Evolutionary conservation across 2,113 vertebrate genomes (phyloP), one percentile per base, ranked within the genome.

Genomic region (Scartelaos histophorus): DNA sequence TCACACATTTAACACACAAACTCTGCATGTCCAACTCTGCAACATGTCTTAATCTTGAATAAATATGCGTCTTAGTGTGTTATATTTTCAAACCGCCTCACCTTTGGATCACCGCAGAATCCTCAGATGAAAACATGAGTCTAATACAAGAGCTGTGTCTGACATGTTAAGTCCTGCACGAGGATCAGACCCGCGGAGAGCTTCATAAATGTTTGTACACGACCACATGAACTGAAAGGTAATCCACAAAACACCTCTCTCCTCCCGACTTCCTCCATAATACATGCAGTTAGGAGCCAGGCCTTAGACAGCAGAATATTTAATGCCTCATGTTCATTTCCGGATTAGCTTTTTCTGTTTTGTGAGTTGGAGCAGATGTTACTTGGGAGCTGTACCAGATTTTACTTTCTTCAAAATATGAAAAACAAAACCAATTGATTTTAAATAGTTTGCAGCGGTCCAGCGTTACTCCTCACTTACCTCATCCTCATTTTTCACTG

Each of bases 191-290:
- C 69, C 66, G n/a, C 24, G 7, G n/a, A 57, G 60, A 60, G 64
- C 9, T 65, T 0, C 68, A 72, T 61, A 45, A 45, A 19, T 56
- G 49, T 38, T 21, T 35, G 22, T 45, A 53, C 51, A 38, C 4
- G 35, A 69, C 66, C 64, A 21, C 64, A 69, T 66, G 38, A 81
- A 68, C 35, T 43, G 13, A 22, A 13, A 6, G 12, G 19, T 69
- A 57, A 80, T 81, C 69, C 38, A 38, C 66, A 60, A 61, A 22
- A 35, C 69, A 47, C 7, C 43, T 49, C 46, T 66, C 64, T 67
- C 47, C n/a, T 34, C 45, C 70, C 19, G n/a, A 72, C 56, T 38
- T 21, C 4, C 76, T 78, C 45, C 49, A 69, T 82, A 79, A 79
- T 64, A 3, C 53, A 70, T 64, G 51, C 15, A 2, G 67, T 65